Base-by-base conservation (phyloP, 2,888 invertebrate species). In the Drosophila hamatofila region DNA sequence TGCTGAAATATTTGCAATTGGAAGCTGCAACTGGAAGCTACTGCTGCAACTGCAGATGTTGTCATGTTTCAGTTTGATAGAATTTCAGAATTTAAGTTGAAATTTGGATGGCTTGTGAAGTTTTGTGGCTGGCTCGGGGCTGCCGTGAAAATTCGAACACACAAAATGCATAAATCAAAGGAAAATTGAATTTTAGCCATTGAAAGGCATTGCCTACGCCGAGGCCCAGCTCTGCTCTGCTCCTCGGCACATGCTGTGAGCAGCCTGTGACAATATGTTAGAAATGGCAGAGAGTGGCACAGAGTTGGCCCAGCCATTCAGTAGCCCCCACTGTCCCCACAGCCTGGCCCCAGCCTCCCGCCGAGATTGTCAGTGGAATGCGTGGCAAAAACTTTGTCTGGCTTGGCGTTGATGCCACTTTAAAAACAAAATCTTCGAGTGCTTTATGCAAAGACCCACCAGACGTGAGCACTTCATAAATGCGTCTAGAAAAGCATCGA, bases 141-240 rank as follows among this genome's bases (percentile, higher is more conserved):
- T 57, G 62, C 70, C 72, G 72, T 72, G 80, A 39, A 74, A 82
- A 83, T 83, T 69, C 54, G 54, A 69, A 48, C 54, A 58, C 63
- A 69, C 52, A 82, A 86, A 83, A 82, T 84, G 83, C 88, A 84
- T 86, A 84, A 84, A 84, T 84, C 88, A 88, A 78, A 78, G 70
- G 60, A 75, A 88, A 84, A 85, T 85, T 85, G 87, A 85, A 85
- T 85, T 85, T 81, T 56, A 77, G 77, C 67, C 69, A 71, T 78
- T 78, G 79, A 72, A 79, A 76, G 72, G 72, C 83, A 75, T 55
- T 72, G 73, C 73, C 76, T 67, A 72, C 51, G 64, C 52, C 51
- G 58, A 76, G 60, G 52, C 68, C 41, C 61, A 65, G 55, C 49
- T 48, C 14, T 35, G 49, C 60, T 42, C 2, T 44, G n/a, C 42